Percentiles rank a stretch among this genome's conserved stretches.
Conservation (phyloP, 2,797 vertebrate species). For the Microtus obscurus region DNA sequence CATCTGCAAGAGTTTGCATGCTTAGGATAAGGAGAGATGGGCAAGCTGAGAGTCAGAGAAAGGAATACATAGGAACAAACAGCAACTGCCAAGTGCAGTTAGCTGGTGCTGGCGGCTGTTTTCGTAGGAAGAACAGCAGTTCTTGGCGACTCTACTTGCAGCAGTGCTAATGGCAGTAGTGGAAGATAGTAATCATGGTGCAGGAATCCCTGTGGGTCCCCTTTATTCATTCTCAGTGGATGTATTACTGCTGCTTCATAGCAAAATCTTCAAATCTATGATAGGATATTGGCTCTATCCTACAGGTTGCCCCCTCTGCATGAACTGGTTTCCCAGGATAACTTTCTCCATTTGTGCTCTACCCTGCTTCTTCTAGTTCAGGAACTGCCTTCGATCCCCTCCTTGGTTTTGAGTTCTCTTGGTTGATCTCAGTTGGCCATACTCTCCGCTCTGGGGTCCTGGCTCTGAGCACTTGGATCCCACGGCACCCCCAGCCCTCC, state of each 20-base stretch:
- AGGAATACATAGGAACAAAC: background rate
- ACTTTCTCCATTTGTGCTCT: rapidly evolving
- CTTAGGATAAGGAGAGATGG: background rate
- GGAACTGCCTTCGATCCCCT: background rate
- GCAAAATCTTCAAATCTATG: background rate
- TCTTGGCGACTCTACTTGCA: background rate
- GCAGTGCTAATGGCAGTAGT: background rate
- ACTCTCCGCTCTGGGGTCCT: background rate
- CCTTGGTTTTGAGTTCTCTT: background rate
- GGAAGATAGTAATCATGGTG: too few species aligned
- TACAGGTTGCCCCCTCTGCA: background rate
- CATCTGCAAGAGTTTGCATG: too few species aligned
- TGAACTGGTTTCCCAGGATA: background rate
- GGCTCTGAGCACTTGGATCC: background rate
- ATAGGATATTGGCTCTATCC: too few species aligned
- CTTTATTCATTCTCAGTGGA: background rate
- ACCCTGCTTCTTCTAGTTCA: background rate
- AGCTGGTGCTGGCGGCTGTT: too few species aligned
- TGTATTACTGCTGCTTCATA: background rate
- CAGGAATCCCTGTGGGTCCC: background rate
- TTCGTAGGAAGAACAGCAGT: rapidly evolving
- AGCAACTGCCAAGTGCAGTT: background rate
- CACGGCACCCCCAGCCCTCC: rapidly evolving
- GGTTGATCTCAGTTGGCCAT: too few species aligned
- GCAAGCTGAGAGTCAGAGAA: background rate